phyloP scores from a whole-genome alignment of 2,888 invertebrate species.

The Lepetodrilus schrolli region DNA sequence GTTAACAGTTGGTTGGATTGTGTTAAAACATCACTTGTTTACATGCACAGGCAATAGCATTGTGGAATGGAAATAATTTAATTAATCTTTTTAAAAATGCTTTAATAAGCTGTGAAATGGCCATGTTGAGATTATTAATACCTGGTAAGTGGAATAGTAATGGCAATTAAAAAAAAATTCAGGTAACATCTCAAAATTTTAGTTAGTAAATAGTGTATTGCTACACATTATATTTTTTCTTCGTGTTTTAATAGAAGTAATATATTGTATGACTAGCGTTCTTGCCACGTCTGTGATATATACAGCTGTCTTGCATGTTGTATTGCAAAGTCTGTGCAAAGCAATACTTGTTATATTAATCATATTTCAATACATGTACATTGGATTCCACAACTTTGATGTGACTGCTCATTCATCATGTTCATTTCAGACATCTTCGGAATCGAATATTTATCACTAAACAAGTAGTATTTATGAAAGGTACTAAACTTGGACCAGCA shows the following conservation, averaged over 20 bases:
- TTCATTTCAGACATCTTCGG: background rate
- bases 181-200: background rate
- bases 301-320: background rate
- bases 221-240: background rate
- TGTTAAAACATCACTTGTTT: no score
- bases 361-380: background rate
- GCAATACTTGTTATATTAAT: background rate
- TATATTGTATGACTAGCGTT: slow-evolving; percentile 3
- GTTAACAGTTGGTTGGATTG: no score
- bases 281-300: slow-evolving; percentile 21
- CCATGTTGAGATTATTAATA: no score
- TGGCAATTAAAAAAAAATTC: background rate
- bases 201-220: background rate
- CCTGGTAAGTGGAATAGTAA: background rate
- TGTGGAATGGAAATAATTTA: no score
- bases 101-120: no score
- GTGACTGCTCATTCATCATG: background rate
- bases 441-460: background rate
- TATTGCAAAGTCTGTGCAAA: slow-evolving; percentile 1
- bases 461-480: background rate
- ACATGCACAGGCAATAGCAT: no score
- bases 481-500: background rate
- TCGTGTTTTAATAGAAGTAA: no score
- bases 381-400: background rate
- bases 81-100: no score